Evolutionary conservation across 1,140 invertebrate species (phyloP).

Genomic region (Wasmannia auropunctata): DNA sequence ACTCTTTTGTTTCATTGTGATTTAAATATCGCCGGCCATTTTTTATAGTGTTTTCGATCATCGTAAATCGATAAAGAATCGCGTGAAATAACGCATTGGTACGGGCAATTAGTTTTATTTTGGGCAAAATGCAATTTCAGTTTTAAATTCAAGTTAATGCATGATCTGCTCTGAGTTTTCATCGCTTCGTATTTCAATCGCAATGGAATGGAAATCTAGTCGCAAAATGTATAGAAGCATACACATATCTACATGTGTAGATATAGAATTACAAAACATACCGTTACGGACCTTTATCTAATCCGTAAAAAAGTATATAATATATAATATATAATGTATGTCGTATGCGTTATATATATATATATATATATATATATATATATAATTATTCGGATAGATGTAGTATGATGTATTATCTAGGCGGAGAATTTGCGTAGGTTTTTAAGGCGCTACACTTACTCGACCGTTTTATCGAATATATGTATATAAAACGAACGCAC

Average conservation of each 20-base stretch:
- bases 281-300: constrained; percentile 22
- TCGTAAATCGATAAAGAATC: background rate
- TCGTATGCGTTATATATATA: background rate
- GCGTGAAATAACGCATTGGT: background rate
- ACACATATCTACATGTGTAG: too few species aligned
- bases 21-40: constrained; percentile 22
- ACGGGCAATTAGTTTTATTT: constrained; percentile 4
- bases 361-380: background rate
- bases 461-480: constrained; percentile 3
- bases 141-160: constrained; percentile 38
- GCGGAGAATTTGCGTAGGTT: background rate
- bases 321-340: background rate
- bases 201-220: background rate
- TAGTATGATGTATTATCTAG: constrained; percentile 8
- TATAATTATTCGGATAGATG: constrained; percentile 15
- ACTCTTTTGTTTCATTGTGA: too few species aligned
- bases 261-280: constrained; percentile 16
- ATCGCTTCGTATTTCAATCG: constrained; percentile 10
- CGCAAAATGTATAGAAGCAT: background rate
- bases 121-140: constrained; percentile 70
- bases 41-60: constrained; percentile 5
- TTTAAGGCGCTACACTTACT: constrained; percentile 4
- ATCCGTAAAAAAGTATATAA: background rate
- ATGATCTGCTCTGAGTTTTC: background rate
- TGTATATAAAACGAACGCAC: constrained; percentile 19